A percentile compares a stretch with the other conserved stretches of the same genome.
Evolutionary conservation across 2,888 invertebrate species (phyloP).

Genomic region (Folsomia manolachei): DNA sequence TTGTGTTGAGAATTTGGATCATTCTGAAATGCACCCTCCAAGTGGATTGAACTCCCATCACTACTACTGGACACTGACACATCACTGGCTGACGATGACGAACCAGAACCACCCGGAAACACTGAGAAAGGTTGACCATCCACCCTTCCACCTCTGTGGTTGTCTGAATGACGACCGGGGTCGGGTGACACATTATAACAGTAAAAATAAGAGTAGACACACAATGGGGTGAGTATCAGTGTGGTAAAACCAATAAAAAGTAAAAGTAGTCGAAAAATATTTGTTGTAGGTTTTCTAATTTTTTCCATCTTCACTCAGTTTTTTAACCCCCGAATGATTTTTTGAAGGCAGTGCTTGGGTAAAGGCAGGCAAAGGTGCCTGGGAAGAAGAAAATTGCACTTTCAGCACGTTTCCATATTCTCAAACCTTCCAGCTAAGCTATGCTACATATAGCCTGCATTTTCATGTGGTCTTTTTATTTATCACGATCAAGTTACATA

Average conservation of each 20-base stretch:
- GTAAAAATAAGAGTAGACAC: slow-evolving; percentile 20
- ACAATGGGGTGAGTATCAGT: slow-evolving; percentile 13
- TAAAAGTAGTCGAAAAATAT: slow-evolving; percentile 17
- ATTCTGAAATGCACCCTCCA: background rate
- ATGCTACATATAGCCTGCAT: too few relatives aligned
- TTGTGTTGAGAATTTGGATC: background rate
- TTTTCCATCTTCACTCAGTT: slow-evolving; percentile 14
- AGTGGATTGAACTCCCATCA: background rate
- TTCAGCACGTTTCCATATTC: slow-evolving; percentile 2
- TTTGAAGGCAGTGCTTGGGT: background rate
- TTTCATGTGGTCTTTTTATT: background rate
- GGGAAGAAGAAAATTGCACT: slow-evolving; percentile 4
- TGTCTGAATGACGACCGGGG: too few relatives aligned
- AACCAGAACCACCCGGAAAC: too few relatives aligned
- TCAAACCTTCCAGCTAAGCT: too few relatives aligned
- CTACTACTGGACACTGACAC: background rate
- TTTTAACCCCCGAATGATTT: too few relatives aligned
- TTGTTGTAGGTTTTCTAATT: slow-evolving; percentile 22
- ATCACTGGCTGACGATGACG: too few relatives aligned
- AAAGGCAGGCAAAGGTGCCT: too few relatives aligned
- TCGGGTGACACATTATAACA: slow-evolving; percentile 12
- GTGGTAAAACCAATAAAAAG: slow-evolving; percentile 5
- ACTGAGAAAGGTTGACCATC: too few relatives aligned
- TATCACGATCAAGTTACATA: slow-evolving; percentile 4
- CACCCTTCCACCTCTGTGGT: too few relatives aligned